phyloP scores from a whole-genome alignment of 1,140 invertebrate genomes.

The Eupristina koningsbergeri region DNA sequence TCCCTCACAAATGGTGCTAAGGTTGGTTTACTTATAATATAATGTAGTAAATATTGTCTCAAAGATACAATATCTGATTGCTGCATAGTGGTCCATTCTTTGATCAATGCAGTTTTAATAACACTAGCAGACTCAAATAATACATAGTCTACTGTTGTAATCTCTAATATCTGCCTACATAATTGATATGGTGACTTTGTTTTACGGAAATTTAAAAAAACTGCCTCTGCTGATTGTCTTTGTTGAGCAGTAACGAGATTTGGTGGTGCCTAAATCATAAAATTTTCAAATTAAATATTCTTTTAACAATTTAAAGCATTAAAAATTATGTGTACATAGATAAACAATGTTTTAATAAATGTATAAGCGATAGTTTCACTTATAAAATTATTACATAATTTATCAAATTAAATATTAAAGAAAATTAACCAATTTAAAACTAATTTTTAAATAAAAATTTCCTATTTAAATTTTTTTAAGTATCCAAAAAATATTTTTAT shows the following conservation, averaged over 20 bases:
- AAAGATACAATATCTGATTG: slow-evolving; percentile 81
- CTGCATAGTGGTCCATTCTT: slow-evolving; percentile 84
- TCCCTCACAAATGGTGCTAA: slow-evolving; percentile 78
- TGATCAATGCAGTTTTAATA: slow-evolving; percentile 86
- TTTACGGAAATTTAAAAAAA: slow-evolving; percentile 87
- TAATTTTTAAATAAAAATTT: too few species aligned
- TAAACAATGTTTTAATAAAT: too few species aligned
- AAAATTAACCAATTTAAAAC: too few species aligned
- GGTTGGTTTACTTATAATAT: slow-evolving; percentile 79
- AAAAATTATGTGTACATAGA: too few species aligned
- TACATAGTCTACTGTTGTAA: slow-evolving; percentile 85
- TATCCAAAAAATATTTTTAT: too few species aligned
- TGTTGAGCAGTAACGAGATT: slow-evolving; percentile 85
- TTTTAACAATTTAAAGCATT: not conserved
- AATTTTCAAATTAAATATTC: not conserved
- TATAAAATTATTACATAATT: too few species aligned
- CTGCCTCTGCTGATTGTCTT: slow-evolving; percentile 83
- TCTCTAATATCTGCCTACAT: slow-evolving; percentile 87
- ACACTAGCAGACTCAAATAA: slow-evolving; percentile 89
- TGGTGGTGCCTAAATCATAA: slow-evolving; percentile 82
- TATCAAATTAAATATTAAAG: too few species aligned
- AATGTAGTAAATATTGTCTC: slow-evolving; percentile 85
- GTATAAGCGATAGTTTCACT: too few species aligned
- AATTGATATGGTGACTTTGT: slow-evolving; percentile 86
- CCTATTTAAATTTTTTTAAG: too few species aligned